Evolutionary conservation across 2,797 vertebrate species (phyloP).

Genomic region (Clarias fuscus): DNA sequence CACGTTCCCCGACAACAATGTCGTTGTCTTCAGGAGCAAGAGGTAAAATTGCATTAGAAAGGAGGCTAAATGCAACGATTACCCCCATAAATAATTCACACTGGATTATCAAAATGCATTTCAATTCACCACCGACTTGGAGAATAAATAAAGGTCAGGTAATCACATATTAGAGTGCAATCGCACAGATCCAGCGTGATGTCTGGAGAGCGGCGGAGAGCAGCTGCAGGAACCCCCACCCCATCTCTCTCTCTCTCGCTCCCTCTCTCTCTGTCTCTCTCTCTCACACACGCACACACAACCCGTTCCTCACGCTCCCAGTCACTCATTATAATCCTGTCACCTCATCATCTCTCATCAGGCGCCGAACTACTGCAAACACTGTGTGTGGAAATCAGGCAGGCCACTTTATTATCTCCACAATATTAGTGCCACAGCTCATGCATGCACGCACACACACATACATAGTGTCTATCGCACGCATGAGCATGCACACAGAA

Average conservation of each 20-base stretch:
- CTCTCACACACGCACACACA: background rate
- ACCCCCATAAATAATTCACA: slow-evolving; percentile 54
- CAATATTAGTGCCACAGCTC: slow-evolving; percentile 42
- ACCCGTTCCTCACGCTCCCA: slow-evolving; percentile 35
- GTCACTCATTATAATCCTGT: slow-evolving; percentile 59
- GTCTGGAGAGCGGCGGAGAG: slow-evolving; percentile 41
- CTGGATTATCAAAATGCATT: slow-evolving; percentile 52
- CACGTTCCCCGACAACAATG: slow-evolving; percentile 1
- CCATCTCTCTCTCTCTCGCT: too few species aligned
- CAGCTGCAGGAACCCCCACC: slow-evolving; percentile 23
- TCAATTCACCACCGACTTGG: slow-evolving; percentile 43
- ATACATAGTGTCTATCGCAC: background rate
- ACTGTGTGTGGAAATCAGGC: slow-evolving; percentile 53
- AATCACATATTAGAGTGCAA: slow-evolving; percentile 58
- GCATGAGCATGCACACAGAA: slow-evolving; percentile 24
- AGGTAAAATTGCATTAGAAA: slow-evolving; percentile 40
- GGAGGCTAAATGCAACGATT: slow-evolving; percentile 48
- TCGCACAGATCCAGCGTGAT: slow-evolving; percentile 47
- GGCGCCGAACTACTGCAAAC: slow-evolving; percentile 49
- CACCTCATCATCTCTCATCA: slow-evolving; percentile 60
- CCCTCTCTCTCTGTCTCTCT: too few species aligned
- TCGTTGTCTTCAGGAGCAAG: slow-evolving; percentile 44
- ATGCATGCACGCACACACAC: slow-evolving; percentile 5
- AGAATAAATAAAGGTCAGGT: slow-evolving; percentile 51
- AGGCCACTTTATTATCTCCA: slow-evolving; percentile 55